Evolutionary conservation across 1,140 invertebrate genomes (phyloP), one percentile per base, ranked within the genome.

Genomic region (Pogonus chalceus): DNA sequence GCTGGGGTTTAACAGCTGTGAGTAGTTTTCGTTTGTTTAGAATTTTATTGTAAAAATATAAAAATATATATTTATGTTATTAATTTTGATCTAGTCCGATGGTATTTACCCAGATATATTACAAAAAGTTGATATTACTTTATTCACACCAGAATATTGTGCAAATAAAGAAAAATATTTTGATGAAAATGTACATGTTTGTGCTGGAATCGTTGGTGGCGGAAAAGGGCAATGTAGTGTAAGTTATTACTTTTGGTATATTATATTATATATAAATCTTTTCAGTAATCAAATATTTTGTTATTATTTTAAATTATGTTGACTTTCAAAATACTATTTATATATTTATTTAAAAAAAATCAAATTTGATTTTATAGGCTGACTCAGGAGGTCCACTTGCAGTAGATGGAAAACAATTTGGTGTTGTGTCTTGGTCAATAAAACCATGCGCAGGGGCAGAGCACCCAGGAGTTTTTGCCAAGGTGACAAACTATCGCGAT

Each of bases 381-480:
- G 70, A 71, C 54, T 73, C 69, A 0, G 71, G 72, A 16, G 71
- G 71, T 4, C 70, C 72, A 18, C 55, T 74, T 10, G 24, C 69
- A 3, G 51, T 65, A 0, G 37, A 58, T n/a, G 60, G 57, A 4
- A 63, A 59, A 18, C 68, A 72, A 53, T 59, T 69, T 3, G 71
- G 72, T 0, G 65, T 73, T n/a, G 72, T 73, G n/a, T 71, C 70
- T 1, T 73, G 71, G 71, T 70, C 69, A 51, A 54, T 62, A 0
- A 71, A 72, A 53, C 70, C 69, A 4, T 76, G 74, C 47, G 66
- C 70, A 3, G 53, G 59, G 0, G 60, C 65, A 12, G 69, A 65
- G 10, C 69, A 68, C 53, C 72, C 74, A 1, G 71, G 72, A n/a
- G 71, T 76, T 1, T 76, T 70, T 22, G 71, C 79, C 0, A 69